A percentile compares a stretch with the other conserved stretches of the same genome.
These are phyloP conservation scores for Gorsachius goisagi DNA, from an alignment of 2,113 vertebrate genomes.

Conservation along the genomic window DNA sequence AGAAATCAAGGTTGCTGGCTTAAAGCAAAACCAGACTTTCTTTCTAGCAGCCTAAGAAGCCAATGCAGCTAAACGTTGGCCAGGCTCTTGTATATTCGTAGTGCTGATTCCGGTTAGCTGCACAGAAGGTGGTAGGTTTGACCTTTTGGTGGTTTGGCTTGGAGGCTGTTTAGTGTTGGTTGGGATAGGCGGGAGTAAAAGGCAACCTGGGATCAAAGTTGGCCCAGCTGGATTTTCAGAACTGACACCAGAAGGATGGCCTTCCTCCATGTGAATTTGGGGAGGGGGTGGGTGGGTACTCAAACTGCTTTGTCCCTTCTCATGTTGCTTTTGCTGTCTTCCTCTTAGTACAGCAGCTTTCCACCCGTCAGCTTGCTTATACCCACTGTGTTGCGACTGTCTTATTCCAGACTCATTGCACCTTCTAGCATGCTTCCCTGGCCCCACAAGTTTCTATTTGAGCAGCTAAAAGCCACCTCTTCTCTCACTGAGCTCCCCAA, in stretches of 20 bases:
- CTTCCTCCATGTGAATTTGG: not conserved
- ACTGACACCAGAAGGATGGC: not conserved
- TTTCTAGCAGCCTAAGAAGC: not conserved
- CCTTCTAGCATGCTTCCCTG: not conserved
- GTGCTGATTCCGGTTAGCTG: not conserved
- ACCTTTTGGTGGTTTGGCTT: not conserved
- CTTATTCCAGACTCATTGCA: not conserved
- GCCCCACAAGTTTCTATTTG: fast-evolving
- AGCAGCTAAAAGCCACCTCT: not conserved
- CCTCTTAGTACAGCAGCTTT: not conserved
- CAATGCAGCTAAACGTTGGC: fast-evolving
- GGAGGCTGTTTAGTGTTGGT: not conserved
- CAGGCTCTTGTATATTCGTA: not conserved
- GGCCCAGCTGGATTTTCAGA: not conserved
- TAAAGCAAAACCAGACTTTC: not conserved
- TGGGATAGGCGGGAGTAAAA: not conserved
- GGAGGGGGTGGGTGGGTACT: not conserved
- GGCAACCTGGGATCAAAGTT: not conserved
- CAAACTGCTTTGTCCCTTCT: not conserved
- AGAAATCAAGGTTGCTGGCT: not conserved
- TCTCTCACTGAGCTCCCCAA: not conserved
- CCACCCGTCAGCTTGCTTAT: not conserved
- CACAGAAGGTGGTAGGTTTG: not conserved
- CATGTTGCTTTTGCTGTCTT: not conserved
- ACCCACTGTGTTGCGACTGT: fast-evolving